Conservation (phyloP, 2,888 invertebrate genomes). For the Bombylius major region DNA sequence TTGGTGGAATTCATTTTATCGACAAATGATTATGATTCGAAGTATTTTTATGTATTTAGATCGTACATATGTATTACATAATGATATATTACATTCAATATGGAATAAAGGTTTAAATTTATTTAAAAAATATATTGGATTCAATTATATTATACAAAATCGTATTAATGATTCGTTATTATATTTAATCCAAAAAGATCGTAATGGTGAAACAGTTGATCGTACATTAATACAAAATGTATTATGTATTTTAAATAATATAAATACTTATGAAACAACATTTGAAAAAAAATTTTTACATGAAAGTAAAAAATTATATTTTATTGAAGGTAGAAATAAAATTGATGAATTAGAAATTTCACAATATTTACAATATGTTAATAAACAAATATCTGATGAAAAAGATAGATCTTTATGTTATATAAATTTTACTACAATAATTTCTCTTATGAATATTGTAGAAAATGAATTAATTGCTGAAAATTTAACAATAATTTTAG, state of each 20-base stretch:
- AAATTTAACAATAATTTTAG: conserved; percentile 78
- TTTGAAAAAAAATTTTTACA: conserved; percentile 84
- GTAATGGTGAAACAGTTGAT: conserved; percentile 88
- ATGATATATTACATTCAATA: conserved; percentile 86
- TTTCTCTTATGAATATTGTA: conserved; percentile 79
- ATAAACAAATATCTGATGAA: conserved; percentile 86
- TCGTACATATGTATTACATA: conserved; percentile 92
- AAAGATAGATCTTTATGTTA: conserved; percentile 87
- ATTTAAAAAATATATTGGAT: conserved; percentile 85
- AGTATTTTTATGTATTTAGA: conserved; percentile 97
- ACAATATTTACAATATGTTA: conserved; percentile 90
- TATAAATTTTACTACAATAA: conserved; percentile 82
- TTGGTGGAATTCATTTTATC: conserved; percentile 92
- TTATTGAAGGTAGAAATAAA: conserved; percentile 82
- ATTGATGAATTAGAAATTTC: conserved; percentile 92
- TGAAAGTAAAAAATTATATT: conserved; percentile 87
- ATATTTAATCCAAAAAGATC: conserved; percentile 83
- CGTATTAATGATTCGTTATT: conserved; percentile 88
- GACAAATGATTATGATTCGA: conserved; percentile 98
- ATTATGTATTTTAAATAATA: conserved; percentile 89
- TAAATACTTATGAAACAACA: conserved; percentile 85
- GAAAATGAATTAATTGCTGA: conserved; percentile 90
- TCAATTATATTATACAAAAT: conserved; percentile 80
- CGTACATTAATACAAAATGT: conserved; percentile 85
- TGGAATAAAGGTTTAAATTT: conserved; percentile 98